These are phyloP conservation scores for Phengaris arion DNA, from an alignment of 2,888 invertebrate species.

Conservation along the genomic window DNA sequence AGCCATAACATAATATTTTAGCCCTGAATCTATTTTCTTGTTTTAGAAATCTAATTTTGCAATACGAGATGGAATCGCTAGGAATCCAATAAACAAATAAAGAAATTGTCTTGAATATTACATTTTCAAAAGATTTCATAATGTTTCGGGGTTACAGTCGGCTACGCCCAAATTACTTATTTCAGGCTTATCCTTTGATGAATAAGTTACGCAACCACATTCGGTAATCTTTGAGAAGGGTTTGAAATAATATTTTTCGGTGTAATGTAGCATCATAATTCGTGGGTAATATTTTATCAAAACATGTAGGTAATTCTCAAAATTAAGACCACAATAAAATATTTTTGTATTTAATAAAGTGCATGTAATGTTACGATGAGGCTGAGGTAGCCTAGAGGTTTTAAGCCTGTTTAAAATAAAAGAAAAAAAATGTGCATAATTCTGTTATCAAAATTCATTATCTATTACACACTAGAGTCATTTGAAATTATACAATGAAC, in stretches of 20 bases:
- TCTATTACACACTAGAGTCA: too few relatives aligned
- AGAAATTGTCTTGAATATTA: background rate
- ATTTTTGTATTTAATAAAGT: too few relatives aligned
- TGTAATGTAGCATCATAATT: background rate
- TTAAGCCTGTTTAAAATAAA: too few relatives aligned
- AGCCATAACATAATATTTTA: background rate
- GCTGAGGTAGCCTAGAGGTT: too few relatives aligned
- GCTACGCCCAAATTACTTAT: slow-evolving; percentile 8
- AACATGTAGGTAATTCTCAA: background rate
- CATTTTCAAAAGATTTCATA: background rate
- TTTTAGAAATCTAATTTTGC: background rate
- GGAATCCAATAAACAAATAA: background rate
- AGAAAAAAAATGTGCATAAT: too few relatives aligned
- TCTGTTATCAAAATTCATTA: too few relatives aligned
- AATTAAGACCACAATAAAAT: too few relatives aligned
- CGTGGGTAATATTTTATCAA: background rate
- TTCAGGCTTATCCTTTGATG: slow-evolving; percentile 16
- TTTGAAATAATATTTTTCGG: slow-evolving; percentile 4
- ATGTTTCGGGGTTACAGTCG: background rate
- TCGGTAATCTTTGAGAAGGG: slow-evolving; percentile 1
- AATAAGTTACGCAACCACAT: slow-evolving; percentile 19
- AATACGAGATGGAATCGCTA: background rate
- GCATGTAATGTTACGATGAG: too few relatives aligned
- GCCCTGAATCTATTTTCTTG: background rate
- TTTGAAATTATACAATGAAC: too few relatives aligned